phyloP scores from a whole-genome alignment of 2,113 vertebrate genomes.

The Dicentrarchus labrax region DNA sequence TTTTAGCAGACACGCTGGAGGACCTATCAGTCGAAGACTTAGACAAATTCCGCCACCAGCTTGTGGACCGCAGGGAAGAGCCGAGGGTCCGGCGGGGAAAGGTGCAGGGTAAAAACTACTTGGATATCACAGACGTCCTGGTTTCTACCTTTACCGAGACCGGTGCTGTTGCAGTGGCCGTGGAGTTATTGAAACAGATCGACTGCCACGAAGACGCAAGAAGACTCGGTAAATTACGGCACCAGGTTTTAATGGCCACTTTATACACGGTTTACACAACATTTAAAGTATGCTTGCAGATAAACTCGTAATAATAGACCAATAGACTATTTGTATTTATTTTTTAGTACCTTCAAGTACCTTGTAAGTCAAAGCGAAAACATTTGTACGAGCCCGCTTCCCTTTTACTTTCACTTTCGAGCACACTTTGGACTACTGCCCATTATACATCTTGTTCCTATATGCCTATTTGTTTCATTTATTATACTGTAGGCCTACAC shows the following conservation, averaged over 20 bases:
- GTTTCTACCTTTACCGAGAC: constrained; percentile 29
- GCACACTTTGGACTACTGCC: too few species aligned
- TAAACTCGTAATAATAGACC: too few species aligned
- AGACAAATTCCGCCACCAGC: not conserved
- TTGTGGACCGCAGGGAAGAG: constrained; percentile 36
- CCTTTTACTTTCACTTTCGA: too few species aligned
- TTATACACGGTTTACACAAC: too few species aligned
- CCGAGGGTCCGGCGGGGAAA: not conserved
- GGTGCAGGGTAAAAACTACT: fast-evolving
- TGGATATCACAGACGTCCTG: constrained; percentile 33
- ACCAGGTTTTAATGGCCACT: not conserved
- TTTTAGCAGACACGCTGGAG: not conserved
- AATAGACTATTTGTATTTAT: too few species aligned
- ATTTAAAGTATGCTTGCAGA: too few species aligned
- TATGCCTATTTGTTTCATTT: too few species aligned
- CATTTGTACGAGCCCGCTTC: too few species aligned
- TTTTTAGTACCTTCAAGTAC: too few species aligned
- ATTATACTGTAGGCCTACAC: too few species aligned
- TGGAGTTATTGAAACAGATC: constrained; percentile 24
- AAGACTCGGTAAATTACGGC: not conserved
- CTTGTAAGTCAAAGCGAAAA: too few species aligned
- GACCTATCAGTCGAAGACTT: fast-evolving
- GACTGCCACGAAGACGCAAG: fast-evolving
- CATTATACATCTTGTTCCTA: too few species aligned
- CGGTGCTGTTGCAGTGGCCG: fast-evolving